Evolutionary conservation across 2,888 invertebrate genomes (phyloP).

Genomic region (Uloborus plumipes): DNA sequence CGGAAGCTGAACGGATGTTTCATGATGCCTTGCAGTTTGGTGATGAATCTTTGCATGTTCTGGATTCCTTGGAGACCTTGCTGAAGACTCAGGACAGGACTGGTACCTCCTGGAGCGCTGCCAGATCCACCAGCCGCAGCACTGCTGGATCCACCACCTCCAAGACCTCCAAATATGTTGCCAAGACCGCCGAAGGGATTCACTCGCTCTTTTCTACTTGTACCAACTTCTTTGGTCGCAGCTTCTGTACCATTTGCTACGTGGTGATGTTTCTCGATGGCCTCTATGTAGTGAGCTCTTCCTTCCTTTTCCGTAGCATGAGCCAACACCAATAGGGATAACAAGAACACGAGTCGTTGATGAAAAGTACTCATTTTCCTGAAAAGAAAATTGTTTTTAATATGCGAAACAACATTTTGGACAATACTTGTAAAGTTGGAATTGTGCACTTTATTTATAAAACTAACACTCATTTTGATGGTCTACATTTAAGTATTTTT

Average conservation of each 20-base stretch:
- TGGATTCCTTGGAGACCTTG: conserved; percentile 52
- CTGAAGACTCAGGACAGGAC: conserved; percentile 25
- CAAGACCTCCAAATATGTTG: conserved; percentile 16
- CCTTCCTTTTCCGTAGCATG: conserved; percentile 16
- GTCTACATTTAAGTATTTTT: no score
- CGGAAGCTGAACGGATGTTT: conserved; percentile 41
- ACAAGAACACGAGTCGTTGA: not conserved
- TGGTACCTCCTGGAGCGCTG: conserved; percentile 10
- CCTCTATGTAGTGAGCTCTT: no score
- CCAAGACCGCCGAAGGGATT: conserved; percentile 27
- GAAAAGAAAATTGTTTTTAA: not conserved
- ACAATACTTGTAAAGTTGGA: no score
- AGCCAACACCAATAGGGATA: conserved; percentile 2
- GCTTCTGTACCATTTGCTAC: conserved; percentile 32
- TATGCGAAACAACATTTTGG: not conserved
- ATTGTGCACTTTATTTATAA: no score
- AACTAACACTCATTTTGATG: no score
- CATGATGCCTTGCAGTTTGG: conserved; percentile 36
- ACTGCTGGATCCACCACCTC: conserved; percentile 25
- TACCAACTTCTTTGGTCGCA: conserved; percentile 11
- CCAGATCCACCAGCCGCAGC: not conserved
- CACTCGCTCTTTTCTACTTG: conserved; percentile 41
- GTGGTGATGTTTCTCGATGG: not conserved
- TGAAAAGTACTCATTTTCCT: conserved; percentile 29
- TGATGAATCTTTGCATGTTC: conserved; percentile 44